Percentiles rank a stretch among this genome's conserved stretches.
Evolutionary conservation across 1,140 invertebrate genomes (phyloP).

Genomic region (Holcopasites calliopsidis): DNA sequence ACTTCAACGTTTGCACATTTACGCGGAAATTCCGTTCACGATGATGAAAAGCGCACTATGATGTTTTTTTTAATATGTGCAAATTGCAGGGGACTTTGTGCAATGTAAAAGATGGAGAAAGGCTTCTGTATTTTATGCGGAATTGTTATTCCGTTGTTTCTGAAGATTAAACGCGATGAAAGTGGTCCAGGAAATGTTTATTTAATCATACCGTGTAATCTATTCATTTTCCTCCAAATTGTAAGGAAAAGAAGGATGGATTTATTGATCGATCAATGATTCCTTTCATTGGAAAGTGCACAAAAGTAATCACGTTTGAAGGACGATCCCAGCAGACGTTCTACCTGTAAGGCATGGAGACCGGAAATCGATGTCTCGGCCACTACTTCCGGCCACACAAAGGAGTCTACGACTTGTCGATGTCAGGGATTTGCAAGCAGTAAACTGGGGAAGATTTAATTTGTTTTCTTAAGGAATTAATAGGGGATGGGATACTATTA

Average conservation of each 20-base stretch:
- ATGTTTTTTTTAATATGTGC: no score
- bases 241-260: background rate
- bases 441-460: background rate
- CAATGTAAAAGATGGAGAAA: no score
- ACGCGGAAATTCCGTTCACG: background rate
- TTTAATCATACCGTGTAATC: no score
- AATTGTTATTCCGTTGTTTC: no score
- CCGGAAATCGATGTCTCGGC: constrained; percentile 46
- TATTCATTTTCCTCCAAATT: no score
- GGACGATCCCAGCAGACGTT: constrained; percentile 27
- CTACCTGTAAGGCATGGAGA: constrained; percentile 24
- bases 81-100: no score
- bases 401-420: constrained; percentile 12
- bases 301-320: constrained; percentile 18
- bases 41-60: background rate
- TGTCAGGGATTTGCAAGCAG: constrained; percentile 2
- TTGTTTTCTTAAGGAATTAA: no score
- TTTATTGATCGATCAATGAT: background rate
- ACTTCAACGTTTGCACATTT: background rate
- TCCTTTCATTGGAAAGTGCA: background rate
- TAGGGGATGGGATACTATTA: no score
- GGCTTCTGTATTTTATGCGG: no score
- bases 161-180: no score
- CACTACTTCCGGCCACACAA: constrained; percentile 32
- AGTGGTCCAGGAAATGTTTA: no score